Evolutionary conservation across 2,888 invertebrate genomes (phyloP), one percentile per base, ranked within the genome.

Genomic region (Orthosia incerta): DNA sequence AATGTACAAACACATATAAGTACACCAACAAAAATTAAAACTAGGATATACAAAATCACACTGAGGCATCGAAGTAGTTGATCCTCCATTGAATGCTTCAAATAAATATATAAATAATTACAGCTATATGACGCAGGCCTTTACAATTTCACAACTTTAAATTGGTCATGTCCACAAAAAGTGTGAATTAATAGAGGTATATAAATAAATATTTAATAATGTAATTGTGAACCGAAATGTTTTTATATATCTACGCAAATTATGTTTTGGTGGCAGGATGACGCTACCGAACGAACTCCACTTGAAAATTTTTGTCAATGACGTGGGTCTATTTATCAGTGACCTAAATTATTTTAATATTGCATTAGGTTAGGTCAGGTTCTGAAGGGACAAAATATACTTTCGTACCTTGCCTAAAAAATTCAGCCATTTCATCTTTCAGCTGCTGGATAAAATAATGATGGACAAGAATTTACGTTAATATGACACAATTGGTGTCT

Each of bases 141-240:
- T 68, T 31, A 78, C 55, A 50, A 78, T 78, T 78, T 70, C 55
- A 78, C 45, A 74, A 53, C 53, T 60, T 66, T 26, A 69, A 26
- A 50, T 45, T 11, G 31, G 39, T 7, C 15, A 20, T 15, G n/a
- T 39, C 26, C 4, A 46, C 55, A 75, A 75, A 78, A 70, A 61
- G 31, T 69, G 79, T 78, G 45, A 61, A 78, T 51, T 56, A 78
- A 70, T 75, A 70, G 45, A 56, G 46, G 50, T 78, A 46, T 69
- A 16, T 48, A 66, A 59, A 51, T 51, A 75, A 78, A 57, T 78
- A 51, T 78, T 61, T 70, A 31, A 71, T 46, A 15, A 50, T 51
- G 16, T 51, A 16, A 61, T 55, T 74, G 31, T 55, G 31, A 53
- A 13, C 60, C 39, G 9, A 45, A 63, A 48, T 45, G 26, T 18